A percentile compares a stretch with the other conserved stretches of the same genome.
phyloP scores from a whole-genome alignment of 1,140 invertebrate species.

The Melipona quadrifasciata region DNA sequence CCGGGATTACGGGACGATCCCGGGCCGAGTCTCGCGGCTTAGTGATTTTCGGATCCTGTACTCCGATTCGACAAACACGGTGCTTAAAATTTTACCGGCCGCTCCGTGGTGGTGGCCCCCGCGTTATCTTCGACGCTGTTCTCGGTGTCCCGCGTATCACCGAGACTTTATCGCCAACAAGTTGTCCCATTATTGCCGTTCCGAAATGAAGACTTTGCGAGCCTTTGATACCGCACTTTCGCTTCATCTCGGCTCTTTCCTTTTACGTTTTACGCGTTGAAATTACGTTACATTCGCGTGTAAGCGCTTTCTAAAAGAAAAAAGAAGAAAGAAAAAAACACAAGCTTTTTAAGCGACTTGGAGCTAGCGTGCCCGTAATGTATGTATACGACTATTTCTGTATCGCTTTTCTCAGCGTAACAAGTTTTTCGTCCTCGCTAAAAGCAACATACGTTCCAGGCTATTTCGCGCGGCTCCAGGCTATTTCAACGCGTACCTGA shows the following conservation, averaged over 20 bases:
- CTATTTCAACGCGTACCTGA: slow-evolving; percentile 25
- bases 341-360: not conserved
- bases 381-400: not conserved
- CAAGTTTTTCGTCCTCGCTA: slow-evolving; percentile 35
- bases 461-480: slow-evolving; percentile 12
- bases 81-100: not conserved
- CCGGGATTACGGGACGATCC: not conserved
- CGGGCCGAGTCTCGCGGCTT: not conserved
- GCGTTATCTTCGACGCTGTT: not conserved
- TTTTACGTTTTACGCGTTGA: not conserved
- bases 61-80: not conserved
- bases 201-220: not conserved
- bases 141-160: not conserved
- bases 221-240: not conserved
- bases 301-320: not conserved
- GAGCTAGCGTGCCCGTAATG: not conserved
- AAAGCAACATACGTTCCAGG: slow-evolving; percentile 4
- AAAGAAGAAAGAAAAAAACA: no score
- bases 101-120: no score
- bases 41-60: not conserved
- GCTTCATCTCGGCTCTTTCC: not conserved
- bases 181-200: not conserved
- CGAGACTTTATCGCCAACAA: not conserved
- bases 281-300: not conserved
- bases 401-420: slow-evolving; percentile 5